phyloP scores from a whole-genome alignment of 2,797 vertebrate genomes.

The Halcyon chelicuti region DNA sequence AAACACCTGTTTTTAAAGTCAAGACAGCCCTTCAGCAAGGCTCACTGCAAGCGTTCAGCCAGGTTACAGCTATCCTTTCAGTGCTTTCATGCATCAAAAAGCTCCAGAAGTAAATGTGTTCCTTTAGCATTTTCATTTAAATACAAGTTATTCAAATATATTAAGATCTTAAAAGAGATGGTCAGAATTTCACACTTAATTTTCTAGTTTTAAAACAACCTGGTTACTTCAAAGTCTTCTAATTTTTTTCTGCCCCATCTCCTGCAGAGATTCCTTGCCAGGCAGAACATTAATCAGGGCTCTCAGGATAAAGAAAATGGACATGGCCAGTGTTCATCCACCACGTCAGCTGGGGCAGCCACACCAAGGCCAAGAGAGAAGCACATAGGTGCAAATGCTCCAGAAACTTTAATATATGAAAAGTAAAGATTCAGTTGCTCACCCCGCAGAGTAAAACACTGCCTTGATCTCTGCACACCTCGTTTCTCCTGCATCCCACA shows the following conservation, averaged over 20 bases:
- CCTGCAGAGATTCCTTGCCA: neutral
- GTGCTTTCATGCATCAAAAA: neutral
- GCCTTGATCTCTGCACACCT: neutral
- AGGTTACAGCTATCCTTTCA: neutral
- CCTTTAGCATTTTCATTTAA: neutral
- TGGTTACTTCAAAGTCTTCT: neutral
- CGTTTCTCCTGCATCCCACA: neutral
- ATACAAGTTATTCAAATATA: neutral
- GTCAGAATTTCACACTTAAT: neutral
- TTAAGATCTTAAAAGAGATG: neutral
- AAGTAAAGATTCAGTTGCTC: neutral
- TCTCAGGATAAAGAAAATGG: neutral
- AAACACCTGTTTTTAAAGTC: neutral
- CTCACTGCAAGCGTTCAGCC: neutral
- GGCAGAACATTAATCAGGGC: neutral
- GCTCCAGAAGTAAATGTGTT: accelerated
- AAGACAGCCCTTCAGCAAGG: neutral
- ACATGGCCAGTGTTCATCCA: neutral
- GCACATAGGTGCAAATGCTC: neutral
- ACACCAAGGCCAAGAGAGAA: neutral
- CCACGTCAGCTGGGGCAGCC: neutral
- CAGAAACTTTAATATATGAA: neutral
- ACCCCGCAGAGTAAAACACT: neutral
- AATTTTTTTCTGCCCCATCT: neutral
- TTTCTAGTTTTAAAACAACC: neutral